Evolutionary conservation across 2,797 vertebrate species (phyloP), one percentile per base, ranked within the genome.

Genomic region (Lutjanus campechanus): DNA sequence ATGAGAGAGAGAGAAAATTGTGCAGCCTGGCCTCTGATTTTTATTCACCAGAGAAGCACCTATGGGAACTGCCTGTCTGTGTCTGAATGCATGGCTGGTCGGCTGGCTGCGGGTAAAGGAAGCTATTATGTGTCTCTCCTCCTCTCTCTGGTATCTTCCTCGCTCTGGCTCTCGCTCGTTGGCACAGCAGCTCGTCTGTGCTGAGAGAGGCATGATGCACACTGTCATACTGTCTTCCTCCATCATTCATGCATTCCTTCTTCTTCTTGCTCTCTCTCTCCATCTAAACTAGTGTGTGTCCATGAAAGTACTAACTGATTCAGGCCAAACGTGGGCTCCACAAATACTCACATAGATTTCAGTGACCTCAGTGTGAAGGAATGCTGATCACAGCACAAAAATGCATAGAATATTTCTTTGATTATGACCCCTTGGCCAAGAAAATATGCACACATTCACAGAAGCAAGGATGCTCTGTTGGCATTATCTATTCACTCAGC

Each of bases 21-120:
- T 79, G 68, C 78, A 76, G 59, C 62, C 40, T 68, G 63, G 69
- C 58, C 64, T 84, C 55, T 40, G 29, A 65, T 69, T 85, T 83
- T 84, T 81, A 89, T 84, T 88, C 88, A 84, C 68, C 46, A 75
- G 50, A 82, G 67, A 47, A 69, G 61, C 10, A 83, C 89, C 81
- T 81, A 67, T 84, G 90, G 90, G 84, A 89, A 20, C 82, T 53
- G 79, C 54, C 85, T 88, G 85, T 79, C 80, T 89, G 60, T 41
- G 67, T 82, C 68, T 87, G 63, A 83, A 85, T 81, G 53, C 86
- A 83, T 54, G 78, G 79, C 73, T 56, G 82, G 65, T 77, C 51
- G 1, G 60, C 83, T 89, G 83, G 81, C 82, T 85, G 64, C 40
- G 40, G 71, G 64, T 71, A 78, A 89, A 82, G 55, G 44, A 82